These are phyloP conservation scores for Lineus longissimus DNA, from an alignment of 1,140 invertebrate genomes.

Conservation along the genomic window DNA sequence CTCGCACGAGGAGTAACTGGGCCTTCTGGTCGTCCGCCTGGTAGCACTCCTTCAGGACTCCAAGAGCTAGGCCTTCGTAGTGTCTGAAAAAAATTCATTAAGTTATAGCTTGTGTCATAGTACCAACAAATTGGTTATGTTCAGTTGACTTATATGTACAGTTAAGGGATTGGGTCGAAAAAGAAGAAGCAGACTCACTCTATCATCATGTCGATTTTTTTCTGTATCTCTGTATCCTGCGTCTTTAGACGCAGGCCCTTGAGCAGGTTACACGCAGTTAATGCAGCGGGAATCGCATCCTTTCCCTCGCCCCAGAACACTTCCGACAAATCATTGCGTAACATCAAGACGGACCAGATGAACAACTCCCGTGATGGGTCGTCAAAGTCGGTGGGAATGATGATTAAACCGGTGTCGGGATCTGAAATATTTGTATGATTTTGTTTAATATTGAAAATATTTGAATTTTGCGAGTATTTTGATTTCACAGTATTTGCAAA, in stretches of 20 bases:
- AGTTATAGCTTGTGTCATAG: background rate
- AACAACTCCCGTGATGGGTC: slow-evolving; percentile 53
- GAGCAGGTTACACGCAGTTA: slow-evolving; percentile 42
- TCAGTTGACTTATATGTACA: no score
- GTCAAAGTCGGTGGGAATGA: slow-evolving; percentile 30
- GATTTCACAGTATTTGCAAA: no score
- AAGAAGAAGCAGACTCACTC: no score
- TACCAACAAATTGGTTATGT: slow-evolving; percentile 2
- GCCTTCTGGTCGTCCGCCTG: slow-evolving; percentile 44
- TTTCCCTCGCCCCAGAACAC: slow-evolving; percentile 49
- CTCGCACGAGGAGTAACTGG: slow-evolving; percentile 38
- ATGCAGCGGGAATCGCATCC: slow-evolving; percentile 48
- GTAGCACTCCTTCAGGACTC: slow-evolving; percentile 50
- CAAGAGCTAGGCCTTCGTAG: slow-evolving; percentile 44
- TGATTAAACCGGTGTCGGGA: background rate
- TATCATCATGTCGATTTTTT: background rate
- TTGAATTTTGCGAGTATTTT: no score
- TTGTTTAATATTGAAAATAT: slow-evolving; percentile 18
- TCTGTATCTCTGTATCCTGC: slow-evolving; percentile 39
- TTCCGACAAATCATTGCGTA: slow-evolving; percentile 46
- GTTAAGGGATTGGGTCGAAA: no score
- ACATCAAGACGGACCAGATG: slow-evolving; percentile 53
- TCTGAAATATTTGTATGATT: background rate
- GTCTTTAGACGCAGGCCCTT: slow-evolving; percentile 34
- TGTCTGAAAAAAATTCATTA: slow-evolving; percentile 31